Conservation (phyloP, 2,888 invertebrate species). For the Habrosyne pyritoides region DNA sequence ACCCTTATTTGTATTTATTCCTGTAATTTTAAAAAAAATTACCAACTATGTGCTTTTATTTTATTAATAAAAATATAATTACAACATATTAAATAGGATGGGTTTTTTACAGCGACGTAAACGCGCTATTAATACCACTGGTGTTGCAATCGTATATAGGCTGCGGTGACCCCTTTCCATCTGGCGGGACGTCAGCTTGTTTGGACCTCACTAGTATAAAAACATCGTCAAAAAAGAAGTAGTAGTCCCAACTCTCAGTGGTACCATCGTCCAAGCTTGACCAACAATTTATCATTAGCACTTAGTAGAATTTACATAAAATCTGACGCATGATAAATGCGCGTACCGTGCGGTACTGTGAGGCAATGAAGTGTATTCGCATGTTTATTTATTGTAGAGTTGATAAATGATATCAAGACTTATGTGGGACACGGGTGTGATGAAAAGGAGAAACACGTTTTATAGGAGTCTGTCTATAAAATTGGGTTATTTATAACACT, state of each 20-base stretch:
- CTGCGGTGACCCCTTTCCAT: no score
- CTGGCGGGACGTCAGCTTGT: no score
- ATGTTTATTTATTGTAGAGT: slow-evolving; percentile 12
- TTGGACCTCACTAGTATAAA: background rate
- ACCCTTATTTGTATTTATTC: no score
- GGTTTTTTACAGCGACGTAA: no score
- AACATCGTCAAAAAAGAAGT: background rate
- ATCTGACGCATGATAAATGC: slow-evolving; percentile 73
- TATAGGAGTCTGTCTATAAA: background rate
- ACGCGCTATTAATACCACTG: no score
- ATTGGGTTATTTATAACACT: no score
- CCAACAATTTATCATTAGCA: slow-evolving; percentile 78
- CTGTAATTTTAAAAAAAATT: no score
- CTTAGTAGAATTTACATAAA: slow-evolving; percentile 80
- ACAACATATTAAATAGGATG: no score
- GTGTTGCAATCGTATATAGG: no score
- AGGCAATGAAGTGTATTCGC: slow-evolving; percentile 37
- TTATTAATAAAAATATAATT: no score
- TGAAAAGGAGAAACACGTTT: background rate
- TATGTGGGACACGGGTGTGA: slow-evolving; percentile 25
- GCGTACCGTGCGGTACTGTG: slow-evolving; percentile 30
- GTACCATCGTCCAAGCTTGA: slow-evolving; percentile 47
- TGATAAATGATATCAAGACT: slow-evolving; percentile 44
- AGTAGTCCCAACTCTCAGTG: slow-evolving; percentile 22
- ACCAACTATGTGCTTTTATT: no score